Evolutionary conservation across 1,140 invertebrate species (phyloP).

Genomic region (Calliphora vicina): DNA sequence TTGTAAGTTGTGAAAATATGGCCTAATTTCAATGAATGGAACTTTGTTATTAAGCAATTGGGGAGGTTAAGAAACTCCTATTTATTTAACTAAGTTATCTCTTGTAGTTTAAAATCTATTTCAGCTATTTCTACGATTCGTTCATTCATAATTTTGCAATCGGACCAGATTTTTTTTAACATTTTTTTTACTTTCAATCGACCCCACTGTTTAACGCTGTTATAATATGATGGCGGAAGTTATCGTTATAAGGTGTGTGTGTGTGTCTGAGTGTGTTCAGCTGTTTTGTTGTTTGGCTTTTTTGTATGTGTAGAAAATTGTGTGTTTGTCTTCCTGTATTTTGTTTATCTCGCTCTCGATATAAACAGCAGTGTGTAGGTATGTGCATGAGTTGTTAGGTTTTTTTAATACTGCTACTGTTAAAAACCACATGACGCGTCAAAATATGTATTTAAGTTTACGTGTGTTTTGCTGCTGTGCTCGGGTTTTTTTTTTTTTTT

Average conservation of each 20-base stretch:
- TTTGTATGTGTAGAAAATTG: background rate
- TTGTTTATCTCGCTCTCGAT: background rate
- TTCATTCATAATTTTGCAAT: no score
- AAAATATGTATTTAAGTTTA: background rate
- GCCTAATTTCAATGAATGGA: no score
- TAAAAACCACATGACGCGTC: slow-evolving; percentile 12
- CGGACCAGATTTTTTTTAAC: no score
- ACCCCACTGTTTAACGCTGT: background rate
- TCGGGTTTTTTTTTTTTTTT: background rate
- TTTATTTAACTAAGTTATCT: no score
- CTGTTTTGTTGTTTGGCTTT: background rate
- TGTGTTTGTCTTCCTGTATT: background rate
- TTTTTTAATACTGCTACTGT: background rate
- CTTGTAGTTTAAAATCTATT: no score
- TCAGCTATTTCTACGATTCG: no score
- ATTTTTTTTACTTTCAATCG: no score
- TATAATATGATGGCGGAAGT: background rate
- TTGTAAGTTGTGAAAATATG: no score
- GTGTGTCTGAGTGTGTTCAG: no score
- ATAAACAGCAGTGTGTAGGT: background rate
- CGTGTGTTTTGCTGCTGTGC: background rate
- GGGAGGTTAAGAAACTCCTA: no score
- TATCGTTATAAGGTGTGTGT: background rate
- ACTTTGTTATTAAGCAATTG: no score
- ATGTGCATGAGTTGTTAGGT: background rate